Percentiles rank a stretch among this genome's conserved stretches.
phyloP scores from a whole-genome alignment of 2,113 vertebrate genomes.

The Erythrolamprus reginae region DNA sequence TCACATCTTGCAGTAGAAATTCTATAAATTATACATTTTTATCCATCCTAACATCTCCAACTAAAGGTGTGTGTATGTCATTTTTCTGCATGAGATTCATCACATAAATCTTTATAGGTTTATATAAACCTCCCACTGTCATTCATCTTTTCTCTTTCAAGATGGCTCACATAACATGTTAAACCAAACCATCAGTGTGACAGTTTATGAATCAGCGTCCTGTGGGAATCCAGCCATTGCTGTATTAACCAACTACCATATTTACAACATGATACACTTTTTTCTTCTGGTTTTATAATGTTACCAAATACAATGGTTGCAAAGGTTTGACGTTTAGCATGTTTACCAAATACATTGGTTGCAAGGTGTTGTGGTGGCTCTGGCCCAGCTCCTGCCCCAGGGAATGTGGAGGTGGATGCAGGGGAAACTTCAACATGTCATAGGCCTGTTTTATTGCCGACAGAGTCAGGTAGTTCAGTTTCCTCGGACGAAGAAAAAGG shows the following conservation, averaged over 20 bases:
- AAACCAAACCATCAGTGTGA: neutral
- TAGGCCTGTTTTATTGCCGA: no score
- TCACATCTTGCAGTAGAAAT: neutral
- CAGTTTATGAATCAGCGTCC: neutral
- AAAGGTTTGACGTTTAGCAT: neutral
- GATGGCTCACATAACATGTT: neutral
- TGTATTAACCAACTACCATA: neutral
- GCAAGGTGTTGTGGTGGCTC: no score
- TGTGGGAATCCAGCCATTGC: neutral
- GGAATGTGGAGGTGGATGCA: no score
- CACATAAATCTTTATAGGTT: neutral
- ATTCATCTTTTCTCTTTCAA: neutral
- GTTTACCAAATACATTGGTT: no score
- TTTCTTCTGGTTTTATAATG: neutral
- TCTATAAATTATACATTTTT: neutral
- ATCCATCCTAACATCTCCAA: neutral
- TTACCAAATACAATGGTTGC: neutral
- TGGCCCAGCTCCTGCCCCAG: no score
- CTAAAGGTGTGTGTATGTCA: neutral
- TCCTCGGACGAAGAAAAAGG: no score
- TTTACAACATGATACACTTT: neutral
- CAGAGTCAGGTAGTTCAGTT: no score
- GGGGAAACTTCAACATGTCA: no score
- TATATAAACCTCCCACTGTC: neutral
- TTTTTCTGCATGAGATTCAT: neutral